Percentiles rank a stretch among this genome's conserved stretches.
These are phyloP conservation scores for Neoascia interrupta DNA, from an alignment of 2,888 invertebrate species.

Conservation along the genomic window DNA sequence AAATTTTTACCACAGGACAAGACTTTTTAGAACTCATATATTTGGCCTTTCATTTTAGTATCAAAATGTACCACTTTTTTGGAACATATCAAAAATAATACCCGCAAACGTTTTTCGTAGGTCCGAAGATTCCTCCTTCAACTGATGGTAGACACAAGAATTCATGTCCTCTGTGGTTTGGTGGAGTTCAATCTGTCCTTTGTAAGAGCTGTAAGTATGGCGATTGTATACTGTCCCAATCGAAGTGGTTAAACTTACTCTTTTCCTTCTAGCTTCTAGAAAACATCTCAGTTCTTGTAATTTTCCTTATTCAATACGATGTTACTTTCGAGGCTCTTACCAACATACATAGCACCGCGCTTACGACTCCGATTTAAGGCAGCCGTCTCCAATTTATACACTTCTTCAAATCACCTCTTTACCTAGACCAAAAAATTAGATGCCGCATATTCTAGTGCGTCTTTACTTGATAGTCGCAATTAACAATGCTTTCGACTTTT, in stretches of 20 bases:
- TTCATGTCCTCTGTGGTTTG: slow-evolving; percentile 70
- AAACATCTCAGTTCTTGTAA: slow-evolving; percentile 71
- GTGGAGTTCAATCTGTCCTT: slow-evolving; percentile 70
- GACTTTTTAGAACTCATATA: too few species aligned
- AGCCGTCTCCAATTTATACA: too few species aligned
- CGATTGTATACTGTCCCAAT: not conserved
- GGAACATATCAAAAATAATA: too few species aligned
- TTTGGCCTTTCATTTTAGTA: too few species aligned
- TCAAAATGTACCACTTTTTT: too few species aligned
- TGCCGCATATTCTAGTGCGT: slow-evolving; percentile 17
- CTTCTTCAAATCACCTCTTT: not conserved
- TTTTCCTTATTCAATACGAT: slow-evolving; percentile 73
- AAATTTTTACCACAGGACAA: too few species aligned
- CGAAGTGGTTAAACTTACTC: not conserved
- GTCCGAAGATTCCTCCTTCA: slow-evolving; percentile 71
- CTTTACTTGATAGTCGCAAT: slow-evolving; percentile 21
- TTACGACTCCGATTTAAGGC: not conserved
- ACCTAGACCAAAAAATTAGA: slow-evolving; percentile 7
- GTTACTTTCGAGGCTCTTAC: slow-evolving; percentile 71
- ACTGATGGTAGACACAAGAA: slow-evolving; percentile 70
- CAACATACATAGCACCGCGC: slow-evolving; percentile 18
- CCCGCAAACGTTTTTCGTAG: too few species aligned
- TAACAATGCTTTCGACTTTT: too few species aligned
- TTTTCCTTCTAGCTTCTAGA: slow-evolving; percentile 66
- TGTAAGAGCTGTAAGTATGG: slow-evolving; percentile 71